These are phyloP conservation scores for Nemurella pictetii DNA, from an alignment of 2,888 invertebrate species.

Conservation along the genomic window DNA sequence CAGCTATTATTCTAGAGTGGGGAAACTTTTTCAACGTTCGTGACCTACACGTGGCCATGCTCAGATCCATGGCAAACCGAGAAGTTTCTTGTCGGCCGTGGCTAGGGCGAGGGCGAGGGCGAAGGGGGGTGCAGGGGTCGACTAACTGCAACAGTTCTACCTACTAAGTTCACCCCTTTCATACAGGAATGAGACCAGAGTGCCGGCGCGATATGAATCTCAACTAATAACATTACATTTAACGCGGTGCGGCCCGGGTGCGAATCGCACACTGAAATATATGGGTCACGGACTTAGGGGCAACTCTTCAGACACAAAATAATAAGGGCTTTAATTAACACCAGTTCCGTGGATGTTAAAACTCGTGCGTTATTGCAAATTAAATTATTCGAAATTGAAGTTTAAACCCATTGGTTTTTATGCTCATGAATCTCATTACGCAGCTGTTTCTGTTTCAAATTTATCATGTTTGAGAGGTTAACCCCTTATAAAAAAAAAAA, in stretches of 20 bases:
- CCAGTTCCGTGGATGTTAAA: neutral
- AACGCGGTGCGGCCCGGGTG: conserved; percentile 1
- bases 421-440: neutral
- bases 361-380: neutral
- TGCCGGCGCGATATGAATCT: conserved; percentile 11
- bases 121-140: neutral
- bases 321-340: neutral
- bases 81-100: neutral
- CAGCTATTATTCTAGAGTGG: neutral
- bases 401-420: neutral
- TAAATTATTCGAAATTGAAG: neutral
- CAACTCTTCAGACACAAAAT: neutral
- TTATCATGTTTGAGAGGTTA: neutral
- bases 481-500: neutral
- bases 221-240: conserved; percentile 18
- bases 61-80: neutral
- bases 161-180: conserved; percentile 11
- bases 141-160: neutral
- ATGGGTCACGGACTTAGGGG: neutral
- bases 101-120: neutral
- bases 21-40: neutral
- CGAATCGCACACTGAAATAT: neutral
- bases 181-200: neutral
- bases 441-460: neutral
- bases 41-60: conserved; percentile 13